Evolutionary conservation across 1,140 invertebrate species (phyloP).

Genomic region (Drosophila lacteicornis): DNA sequence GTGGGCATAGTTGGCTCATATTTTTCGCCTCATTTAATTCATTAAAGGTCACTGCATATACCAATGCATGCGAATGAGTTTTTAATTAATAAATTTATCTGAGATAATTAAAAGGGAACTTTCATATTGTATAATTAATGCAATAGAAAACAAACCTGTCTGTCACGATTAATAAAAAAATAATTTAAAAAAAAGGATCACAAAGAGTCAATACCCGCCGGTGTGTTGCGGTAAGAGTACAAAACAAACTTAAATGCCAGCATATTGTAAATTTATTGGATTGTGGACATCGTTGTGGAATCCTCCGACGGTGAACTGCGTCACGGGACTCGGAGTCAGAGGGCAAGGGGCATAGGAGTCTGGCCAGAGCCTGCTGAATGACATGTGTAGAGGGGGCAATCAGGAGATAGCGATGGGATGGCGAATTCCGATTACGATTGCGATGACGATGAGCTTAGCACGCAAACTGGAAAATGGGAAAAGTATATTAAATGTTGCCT

Average conservation of each 20-base stretch:
- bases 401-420: constrained; percentile 41
- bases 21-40: constrained; percentile 13
- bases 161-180: neutral
- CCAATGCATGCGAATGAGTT: neutral
- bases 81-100: neutral
- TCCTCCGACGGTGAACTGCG: constrained; percentile 5
- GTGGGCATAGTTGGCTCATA: neutral
- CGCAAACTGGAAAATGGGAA: constrained; percentile 13
- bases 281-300: constrained; percentile 34
- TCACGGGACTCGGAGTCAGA: constrained; percentile 15
- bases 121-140: neutral
- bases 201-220: constrained; percentile 10
- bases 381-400: constrained; percentile 44
- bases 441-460: constrained; percentile 49
- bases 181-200: neutral
- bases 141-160: neutral
- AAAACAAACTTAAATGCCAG: constrained; percentile 59
- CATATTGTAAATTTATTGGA: constrained; percentile 66
- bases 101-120: neutral
- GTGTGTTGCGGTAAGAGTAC: constrained; percentile 22
- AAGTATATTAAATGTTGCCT: constrained; percentile 39
- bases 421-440: constrained; percentile 35
- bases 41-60: constrained; percentile 2
- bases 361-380: constrained; percentile 20
- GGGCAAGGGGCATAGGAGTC: constrained; percentile 5